These are phyloP conservation scores for Phataginus tricuspis DNA, from an alignment of 2,797 vertebrate genomes.

Conservation along the genomic window DNA sequence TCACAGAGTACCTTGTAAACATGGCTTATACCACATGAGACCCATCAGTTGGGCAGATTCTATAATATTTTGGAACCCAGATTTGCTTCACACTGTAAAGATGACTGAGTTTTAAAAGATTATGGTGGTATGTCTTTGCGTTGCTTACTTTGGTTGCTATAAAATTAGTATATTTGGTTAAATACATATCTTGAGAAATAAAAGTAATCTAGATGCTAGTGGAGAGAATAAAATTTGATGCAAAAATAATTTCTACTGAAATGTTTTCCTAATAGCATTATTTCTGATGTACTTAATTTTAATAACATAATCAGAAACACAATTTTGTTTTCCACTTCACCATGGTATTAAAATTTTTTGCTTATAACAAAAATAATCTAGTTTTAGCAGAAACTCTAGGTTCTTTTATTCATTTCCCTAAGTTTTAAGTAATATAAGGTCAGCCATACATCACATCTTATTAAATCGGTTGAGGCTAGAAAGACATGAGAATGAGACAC, in stretches of 20 bases:
- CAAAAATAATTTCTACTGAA: neutral
- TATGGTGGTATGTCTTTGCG: neutral
- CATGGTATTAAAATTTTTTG: neutral
- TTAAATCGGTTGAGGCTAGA: conserved; percentile 5
- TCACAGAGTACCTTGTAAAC: neutral
- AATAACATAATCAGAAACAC: neutral
- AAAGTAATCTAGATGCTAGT: neutral
- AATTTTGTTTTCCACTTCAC: neutral
- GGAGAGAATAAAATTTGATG: neutral
- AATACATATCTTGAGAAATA: neutral
- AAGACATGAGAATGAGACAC: neutral
- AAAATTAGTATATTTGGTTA: conserved; percentile 4
- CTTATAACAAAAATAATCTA: neutral
- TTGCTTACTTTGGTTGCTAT: neutral
- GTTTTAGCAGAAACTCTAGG: neutral
- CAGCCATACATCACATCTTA: neutral
- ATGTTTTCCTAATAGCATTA: neutral
- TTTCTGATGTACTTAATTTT: conserved; percentile 42
- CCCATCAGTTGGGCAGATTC: neutral
- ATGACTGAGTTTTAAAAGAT: neutral
- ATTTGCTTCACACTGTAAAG: neutral
- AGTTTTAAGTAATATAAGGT: neutral
- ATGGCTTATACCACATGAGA: neutral
- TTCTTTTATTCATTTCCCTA: neutral
- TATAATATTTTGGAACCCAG: neutral